A percentile compares a stretch with the other conserved stretches of the same genome.
These are phyloP conservation scores for Iguana delicatissima DNA, from an alignment of 2,797 vertebrate species.

Conservation along the genomic window DNA sequence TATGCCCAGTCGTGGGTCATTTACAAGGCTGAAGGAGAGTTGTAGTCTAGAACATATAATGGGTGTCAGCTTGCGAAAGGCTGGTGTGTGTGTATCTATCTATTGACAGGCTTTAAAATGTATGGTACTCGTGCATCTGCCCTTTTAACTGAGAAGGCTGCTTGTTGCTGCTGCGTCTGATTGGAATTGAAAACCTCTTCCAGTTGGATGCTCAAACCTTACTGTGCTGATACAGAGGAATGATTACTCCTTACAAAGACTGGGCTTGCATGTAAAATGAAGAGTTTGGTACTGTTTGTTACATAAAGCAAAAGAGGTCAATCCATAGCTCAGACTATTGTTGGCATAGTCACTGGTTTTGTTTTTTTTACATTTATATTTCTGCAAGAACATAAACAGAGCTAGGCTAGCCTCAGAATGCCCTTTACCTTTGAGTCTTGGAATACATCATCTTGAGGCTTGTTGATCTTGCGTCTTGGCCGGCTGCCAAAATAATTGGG, in stretches of 20 bases:
- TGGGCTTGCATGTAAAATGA: conserved; percentile 42
- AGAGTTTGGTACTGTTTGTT: conserved; percentile 55
- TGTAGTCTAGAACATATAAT: neutral
- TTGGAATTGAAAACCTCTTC: conserved; percentile 56
- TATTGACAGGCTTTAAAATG: conserved; percentile 46
- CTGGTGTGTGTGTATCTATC: too few relatives aligned
- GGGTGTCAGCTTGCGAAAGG: too few relatives aligned
- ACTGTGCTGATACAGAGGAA: conserved; percentile 58
- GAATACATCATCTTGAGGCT: conserved; percentile 48
- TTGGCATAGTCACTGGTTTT: conserved; percentile 4
- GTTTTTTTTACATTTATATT: conserved; percentile 34
- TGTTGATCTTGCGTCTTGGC: conserved; percentile 45
- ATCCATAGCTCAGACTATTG: conserved; percentile 58
- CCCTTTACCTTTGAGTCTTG: conserved; percentile 32
- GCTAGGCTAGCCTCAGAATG: conserved; percentile 28
- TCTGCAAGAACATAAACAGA: conserved; percentile 35
- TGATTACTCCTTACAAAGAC: conserved; percentile 56
- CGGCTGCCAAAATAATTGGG: conserved; percentile 63
- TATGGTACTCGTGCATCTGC: conserved; percentile 45
- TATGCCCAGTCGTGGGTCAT: too few relatives aligned
- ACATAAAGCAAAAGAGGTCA: conserved; percentile 60
- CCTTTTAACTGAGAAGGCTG: neutral
- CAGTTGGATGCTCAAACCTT: conserved; percentile 60
- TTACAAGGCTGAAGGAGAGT: neutral
- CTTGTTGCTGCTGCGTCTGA: conserved; percentile 48